Base-by-base conservation (phyloP, 35 echinoderm and acorn worm species). In the Chiridota heheva region DNA sequence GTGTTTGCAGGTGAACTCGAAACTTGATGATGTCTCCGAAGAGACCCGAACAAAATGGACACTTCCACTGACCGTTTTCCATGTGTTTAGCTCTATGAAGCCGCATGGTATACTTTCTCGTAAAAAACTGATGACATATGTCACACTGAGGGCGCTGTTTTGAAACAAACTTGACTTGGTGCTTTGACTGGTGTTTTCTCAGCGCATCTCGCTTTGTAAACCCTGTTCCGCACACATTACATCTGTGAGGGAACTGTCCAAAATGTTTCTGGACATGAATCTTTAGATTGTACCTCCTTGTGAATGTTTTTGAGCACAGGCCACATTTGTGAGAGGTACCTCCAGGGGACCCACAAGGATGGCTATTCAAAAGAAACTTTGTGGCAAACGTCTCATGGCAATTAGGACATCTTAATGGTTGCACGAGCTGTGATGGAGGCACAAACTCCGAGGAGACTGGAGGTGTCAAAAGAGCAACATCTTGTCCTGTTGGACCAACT, bases 41-140 rank as follows among this genome's bases (percentile, higher is more conserved):
- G 7, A 36, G 40, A 10, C 5, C 24, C 0, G 63, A 33, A 18
- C 63, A 67, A 32, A 32, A 67, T 30, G 63, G 63, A 32, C 63
- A 67, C 63, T 67, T 67, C 63, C 63, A 67, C 63, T 29, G 29
- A 36, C 63, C 63, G 40, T 67, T 67, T 67, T 67, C 63, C 33
- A 67, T 67, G 20, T 67, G 63, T 36, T 38, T 67, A 31, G 63
- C n/a, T 67, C 63, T 67, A 36, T 67, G 63, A 7, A 67, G 7
- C 2, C 63, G 32, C 0, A 33, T 17, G 33, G 24, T 67, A 36
- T 67, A 67, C 63, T 30, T 67, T 36, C 63, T 67, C 13, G 63
- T 67, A 36, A 67, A 67, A 0, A 67, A 29, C 28, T 36, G 24
- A 5, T 18, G 40, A 36, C 63, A 67, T 31, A 67, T 67, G 28